These are phyloP conservation scores for Pterocles orientalis DNA, from an alignment of 2,113 vertebrate species.

Conservation along the genomic window DNA sequence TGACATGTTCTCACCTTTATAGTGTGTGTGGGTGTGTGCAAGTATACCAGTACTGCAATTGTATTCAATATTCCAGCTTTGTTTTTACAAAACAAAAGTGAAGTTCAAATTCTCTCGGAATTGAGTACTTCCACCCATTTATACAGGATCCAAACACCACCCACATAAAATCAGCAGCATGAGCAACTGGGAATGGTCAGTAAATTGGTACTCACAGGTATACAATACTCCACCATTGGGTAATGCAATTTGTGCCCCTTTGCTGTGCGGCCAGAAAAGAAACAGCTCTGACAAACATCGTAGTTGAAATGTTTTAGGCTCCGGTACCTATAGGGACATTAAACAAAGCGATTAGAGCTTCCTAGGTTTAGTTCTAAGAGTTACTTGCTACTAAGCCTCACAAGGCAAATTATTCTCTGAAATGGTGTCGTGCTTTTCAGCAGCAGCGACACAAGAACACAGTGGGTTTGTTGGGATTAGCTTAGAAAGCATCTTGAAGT, in stretches of 20 bases:
- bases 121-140: neutral
- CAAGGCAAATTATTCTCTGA: neutral
- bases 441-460: neutral
- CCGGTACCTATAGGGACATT: conserved; percentile 84
- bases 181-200: neutral
- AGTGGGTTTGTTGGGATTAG: neutral
- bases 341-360: neutral
- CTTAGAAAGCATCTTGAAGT: neutral
- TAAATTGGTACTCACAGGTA: conserved; percentile 85
- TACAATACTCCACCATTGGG: conserved; percentile 99
- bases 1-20: neutral
- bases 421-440: neutral
- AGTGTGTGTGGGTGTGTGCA: too few relatives aligned
- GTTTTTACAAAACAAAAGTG: neutral
- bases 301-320: conserved; percentile 99
- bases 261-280: conserved; percentile 96
- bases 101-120: neutral
- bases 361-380: neutral
- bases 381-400: neutral
- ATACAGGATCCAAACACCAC: neutral
- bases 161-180: neutral
- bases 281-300: conserved; percentile 98
- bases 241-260: conserved; percentile 98
- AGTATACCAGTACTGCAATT: neutral
- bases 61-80: neutral